phyloP scores from a whole-genome alignment of 2,888 invertebrate species.

The Mesochorus sp. region DNA sequence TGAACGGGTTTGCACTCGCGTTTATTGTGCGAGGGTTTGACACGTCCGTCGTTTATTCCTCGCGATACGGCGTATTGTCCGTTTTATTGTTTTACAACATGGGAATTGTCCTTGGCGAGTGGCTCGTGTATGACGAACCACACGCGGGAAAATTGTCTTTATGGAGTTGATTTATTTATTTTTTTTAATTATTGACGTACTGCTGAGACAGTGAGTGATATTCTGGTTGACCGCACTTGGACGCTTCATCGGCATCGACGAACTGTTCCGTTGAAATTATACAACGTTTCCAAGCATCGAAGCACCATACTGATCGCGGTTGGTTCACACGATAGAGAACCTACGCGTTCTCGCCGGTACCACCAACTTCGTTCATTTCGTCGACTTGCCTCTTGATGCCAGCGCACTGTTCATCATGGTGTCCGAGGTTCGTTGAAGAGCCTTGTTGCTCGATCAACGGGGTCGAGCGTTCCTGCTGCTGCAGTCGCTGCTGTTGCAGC shows the following conservation, averaged over 20 bases:
- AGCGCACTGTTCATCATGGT: slow-evolving; percentile 73
- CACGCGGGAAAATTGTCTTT: slow-evolving; percentile 49
- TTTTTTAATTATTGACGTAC: slow-evolving; percentile 61
- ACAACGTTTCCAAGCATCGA: slow-evolving; percentile 26
- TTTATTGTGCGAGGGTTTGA: not conserved
- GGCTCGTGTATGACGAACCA: not conserved
- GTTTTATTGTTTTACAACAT: slow-evolving; percentile 27
- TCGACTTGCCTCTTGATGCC: slow-evolving; percentile 80
- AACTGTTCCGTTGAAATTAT: not conserved
- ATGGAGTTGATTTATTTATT: slow-evolving; percentile 37
- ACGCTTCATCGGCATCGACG: slow-evolving; percentile 67
- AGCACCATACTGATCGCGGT: slow-evolving; percentile 47
- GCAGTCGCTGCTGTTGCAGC: slow-evolving; percentile 69
- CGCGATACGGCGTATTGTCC: slow-evolving; percentile 50
- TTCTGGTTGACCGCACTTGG: slow-evolving; percentile 79
- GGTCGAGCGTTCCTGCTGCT: slow-evolving; percentile 70
- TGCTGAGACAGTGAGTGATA: slow-evolving; percentile 80
- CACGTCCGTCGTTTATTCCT: slow-evolving; percentile 27
- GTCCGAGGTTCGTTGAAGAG: slow-evolving; percentile 65
- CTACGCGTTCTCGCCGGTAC: slow-evolving; percentile 75
- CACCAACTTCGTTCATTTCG: slow-evolving; percentile 74
- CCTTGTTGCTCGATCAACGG: slow-evolving; percentile 69
- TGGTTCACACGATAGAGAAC: slow-evolving; percentile 37
- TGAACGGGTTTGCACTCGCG: slow-evolving; percentile 56
- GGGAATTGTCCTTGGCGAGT: slow-evolving; percentile 13